Percentiles rank a stretch among this genome's conserved stretches.
Conservation (phyloP, 2,888 invertebrate genomes). For the Cheiracanthium punctorium region DNA sequence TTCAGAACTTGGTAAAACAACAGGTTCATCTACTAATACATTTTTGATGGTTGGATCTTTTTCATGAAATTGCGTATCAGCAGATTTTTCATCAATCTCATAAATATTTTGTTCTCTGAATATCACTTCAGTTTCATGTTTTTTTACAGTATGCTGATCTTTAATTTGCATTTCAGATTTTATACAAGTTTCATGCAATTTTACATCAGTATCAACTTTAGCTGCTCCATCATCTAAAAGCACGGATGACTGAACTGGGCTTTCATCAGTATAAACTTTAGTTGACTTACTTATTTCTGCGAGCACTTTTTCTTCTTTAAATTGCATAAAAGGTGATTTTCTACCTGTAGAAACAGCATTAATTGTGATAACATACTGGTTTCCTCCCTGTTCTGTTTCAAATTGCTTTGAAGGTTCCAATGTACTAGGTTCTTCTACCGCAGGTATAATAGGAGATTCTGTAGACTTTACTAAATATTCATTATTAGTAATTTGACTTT, state of each 20-base stretch:
- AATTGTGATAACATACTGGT: conserved; percentile 10
- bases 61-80: background rate
- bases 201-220: background rate
- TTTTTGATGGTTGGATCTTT: background rate
- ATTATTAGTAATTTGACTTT: no score
- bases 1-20: background rate
- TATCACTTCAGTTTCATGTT: background rate
- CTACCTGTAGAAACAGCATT: conserved; percentile 32
- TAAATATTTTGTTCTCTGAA: background rate
- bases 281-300: conserved; percentile 26
- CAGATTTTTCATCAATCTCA: background rate
- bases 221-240: background rate
- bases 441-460: no score
- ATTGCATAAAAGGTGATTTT: conserved; percentile 17
- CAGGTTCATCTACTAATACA: background rate
- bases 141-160: background rate
- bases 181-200: background rate
- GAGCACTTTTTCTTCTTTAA: conserved; percentile 18
- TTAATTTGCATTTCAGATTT: background rate
- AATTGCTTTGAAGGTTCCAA: no score
- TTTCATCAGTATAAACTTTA: background rate
- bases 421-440: no score
- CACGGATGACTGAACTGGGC: background rate
- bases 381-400: no score
- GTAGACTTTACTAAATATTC: no score